These are phyloP conservation scores for Diploptera punctata DNA, from an alignment of 2,888 invertebrate species.

Conservation along the genomic window DNA sequence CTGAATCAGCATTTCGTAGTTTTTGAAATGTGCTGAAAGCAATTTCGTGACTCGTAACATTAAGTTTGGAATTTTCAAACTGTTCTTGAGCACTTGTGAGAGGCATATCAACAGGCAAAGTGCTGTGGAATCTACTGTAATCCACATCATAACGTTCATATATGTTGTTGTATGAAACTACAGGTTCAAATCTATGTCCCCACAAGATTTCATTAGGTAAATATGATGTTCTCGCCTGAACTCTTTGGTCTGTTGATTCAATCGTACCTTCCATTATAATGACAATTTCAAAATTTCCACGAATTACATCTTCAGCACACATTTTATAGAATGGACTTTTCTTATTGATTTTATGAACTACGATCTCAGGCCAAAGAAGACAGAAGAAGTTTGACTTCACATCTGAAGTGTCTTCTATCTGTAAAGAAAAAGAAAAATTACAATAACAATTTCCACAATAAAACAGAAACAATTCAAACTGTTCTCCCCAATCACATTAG, in stretches of 20 bases:
- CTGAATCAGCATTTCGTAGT: too few relatives aligned
- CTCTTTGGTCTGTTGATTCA: constrained; percentile 75
- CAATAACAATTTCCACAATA: too few relatives aligned
- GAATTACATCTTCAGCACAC: constrained; percentile 77
- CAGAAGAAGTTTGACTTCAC: constrained; percentile 56
- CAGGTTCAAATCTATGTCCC: constrained; percentile 80
- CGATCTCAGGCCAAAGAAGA: constrained; percentile 86
- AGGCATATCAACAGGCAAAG: constrained; percentile 68
- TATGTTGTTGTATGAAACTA: constrained; percentile 67
- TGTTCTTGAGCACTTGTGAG: constrained; percentile 56
- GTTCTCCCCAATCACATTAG: too few relatives aligned
- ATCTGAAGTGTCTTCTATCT: constrained; percentile 22
- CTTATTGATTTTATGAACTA: constrained; percentile 81
- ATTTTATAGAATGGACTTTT: constrained; percentile 81
- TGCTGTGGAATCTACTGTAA: constrained; percentile 67
- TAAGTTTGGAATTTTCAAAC: not conserved
- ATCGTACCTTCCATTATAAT: constrained; percentile 79
- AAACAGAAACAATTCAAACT: too few relatives aligned
- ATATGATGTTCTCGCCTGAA: constrained; percentile 79
- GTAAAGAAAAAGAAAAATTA: not conserved
- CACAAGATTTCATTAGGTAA: constrained; percentile 81
- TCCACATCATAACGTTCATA: constrained; percentile 66
- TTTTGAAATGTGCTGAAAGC: too few relatives aligned
- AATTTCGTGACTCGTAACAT: too few relatives aligned
- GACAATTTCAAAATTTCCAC: constrained; percentile 72